Base-by-base conservation (phyloP, 2,888 invertebrate genomes). In the Stenurella melanura region DNA sequence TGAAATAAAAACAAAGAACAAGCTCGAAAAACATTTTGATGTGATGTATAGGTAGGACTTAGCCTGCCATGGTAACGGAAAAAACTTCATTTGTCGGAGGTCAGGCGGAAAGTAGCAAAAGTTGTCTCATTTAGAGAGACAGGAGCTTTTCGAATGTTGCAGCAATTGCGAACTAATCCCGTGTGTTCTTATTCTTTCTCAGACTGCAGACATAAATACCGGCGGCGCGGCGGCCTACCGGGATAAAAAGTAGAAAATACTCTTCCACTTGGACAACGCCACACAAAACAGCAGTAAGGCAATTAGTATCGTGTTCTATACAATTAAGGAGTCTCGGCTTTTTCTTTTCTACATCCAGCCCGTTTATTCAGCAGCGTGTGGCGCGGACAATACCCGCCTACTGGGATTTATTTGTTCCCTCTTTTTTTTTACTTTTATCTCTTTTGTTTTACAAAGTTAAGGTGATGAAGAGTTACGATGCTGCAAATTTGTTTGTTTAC, bases 221-320 rank as follows among this genome's bases (percentile, higher is more conserved):
- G 85, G 85, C 85, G 81, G 85, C 85, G 85, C 85, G 81, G 85
- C 85, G 81, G 85, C 85, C 85, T 84, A 85, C 82, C 79, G 83
- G 84, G 84, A 82, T 80, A 86, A 85, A 87, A 86, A 83, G 77
- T 78, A 81, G 75, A 71, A 80, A 82, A 78, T 81, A 83, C 83
- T 84, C 85, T 87, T 88, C 86, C 88, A 87, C 87, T 88, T 86
- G 87, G 86, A 86, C 86, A 87, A 84, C 85, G 82, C 81, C 84
- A 85, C 86, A 88, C 87, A 88, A 88, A 88, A 88, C 87, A 87
- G 86, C 87, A 88, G 86, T 86, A 86, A 87, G 88, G 88, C 89
- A 89, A 89, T 89, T 89, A 89, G 89, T 89, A 89, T 88, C 88
- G 86, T 88, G 87, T 89, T 88, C 88, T 87, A 85, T 87, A 87